Conservation (phyloP, 2,113 vertebrate species). For the Tragelaphus strepsiceros region DNA sequence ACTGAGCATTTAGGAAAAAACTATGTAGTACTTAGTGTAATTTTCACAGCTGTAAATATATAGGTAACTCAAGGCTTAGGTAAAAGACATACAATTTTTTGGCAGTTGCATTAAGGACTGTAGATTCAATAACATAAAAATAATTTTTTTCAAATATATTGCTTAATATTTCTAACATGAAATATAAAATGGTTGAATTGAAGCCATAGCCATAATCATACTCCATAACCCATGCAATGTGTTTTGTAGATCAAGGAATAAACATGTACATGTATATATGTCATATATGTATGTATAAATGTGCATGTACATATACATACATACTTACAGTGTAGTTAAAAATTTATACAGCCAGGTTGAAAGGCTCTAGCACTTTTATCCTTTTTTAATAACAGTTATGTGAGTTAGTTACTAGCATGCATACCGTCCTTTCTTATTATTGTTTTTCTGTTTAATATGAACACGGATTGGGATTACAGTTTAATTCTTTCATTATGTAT, state of each 20-base stretch:
- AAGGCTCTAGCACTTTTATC: background rate
- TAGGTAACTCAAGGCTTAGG: background rate
- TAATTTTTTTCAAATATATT: background rate
- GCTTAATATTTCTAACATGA: background rate
- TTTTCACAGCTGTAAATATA: background rate
- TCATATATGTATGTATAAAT: background rate
- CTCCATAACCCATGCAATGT: background rate
- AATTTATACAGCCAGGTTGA: background rate
- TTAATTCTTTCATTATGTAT: background rate
- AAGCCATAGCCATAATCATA: background rate
- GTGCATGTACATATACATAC: background rate
- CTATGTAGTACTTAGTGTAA: background rate
- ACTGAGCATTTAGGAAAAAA: background rate
- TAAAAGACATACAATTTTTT: background rate
- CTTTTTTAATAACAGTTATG: background rate
- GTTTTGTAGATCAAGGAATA: background rate
- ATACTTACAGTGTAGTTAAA: background rate
- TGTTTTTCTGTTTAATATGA: background rate
- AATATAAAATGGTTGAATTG: background rate
- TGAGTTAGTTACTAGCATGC: background rate
- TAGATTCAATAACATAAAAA: background rate
- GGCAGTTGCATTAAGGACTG: background rate
- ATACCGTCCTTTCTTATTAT: background rate
- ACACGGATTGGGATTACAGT: background rate
- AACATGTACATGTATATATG: background rate